Evolutionary conservation across 2,113 vertebrate species (phyloP), one percentile per base, ranked within the genome.

Genomic region (Ictidomys tridecemlineatus): DNA sequence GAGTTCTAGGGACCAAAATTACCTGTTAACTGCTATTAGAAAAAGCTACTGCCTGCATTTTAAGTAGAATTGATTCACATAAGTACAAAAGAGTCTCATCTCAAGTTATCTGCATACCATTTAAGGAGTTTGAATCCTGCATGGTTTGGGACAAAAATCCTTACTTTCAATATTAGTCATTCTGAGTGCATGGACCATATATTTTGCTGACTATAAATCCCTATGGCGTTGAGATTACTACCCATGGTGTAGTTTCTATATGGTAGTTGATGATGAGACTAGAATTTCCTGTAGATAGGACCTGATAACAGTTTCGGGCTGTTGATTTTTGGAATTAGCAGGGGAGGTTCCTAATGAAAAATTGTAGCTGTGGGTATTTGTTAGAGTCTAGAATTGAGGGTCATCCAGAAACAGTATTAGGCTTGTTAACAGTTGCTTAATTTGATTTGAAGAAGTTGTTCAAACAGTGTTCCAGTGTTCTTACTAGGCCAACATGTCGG

Each of bases 91-190:
- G 16, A 80, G 58, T 72, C 58, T 80, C 42, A 72, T 72, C 80
- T 88, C 12, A 70, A 96, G 70, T 90, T 84, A 70, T 84, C 58
- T 61, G 79, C 74, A 18, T 94, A 90, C 58, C 45, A 82, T 63
- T 95, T 88, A 94, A 96, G 42, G n/a, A 80, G 42, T 87, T 80
- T 95, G 87, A 87, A 34, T 85, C 22, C 58, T 95, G 70, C 85
- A n/a, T 89, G 34, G 34, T 85, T 94, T 91, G 94, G 51, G 63
- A 91, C 51, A 95, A 67, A 93, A 80, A n/a, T 61, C 42, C 11
- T 97, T 26, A 77, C 39, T 88, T 94, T 56, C 5, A 3, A 85
- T 70, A 90, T 93, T 45, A 84, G 20, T 24, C 79, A 58, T 8
- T 85, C 61, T 51, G 10, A 72, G 37, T 61, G 17, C n/a, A 45